Evolutionary conservation across 1,140 invertebrate genomes (phyloP), one percentile per base, ranked within the genome.

Genomic region (Brachionus angularis): DNA sequence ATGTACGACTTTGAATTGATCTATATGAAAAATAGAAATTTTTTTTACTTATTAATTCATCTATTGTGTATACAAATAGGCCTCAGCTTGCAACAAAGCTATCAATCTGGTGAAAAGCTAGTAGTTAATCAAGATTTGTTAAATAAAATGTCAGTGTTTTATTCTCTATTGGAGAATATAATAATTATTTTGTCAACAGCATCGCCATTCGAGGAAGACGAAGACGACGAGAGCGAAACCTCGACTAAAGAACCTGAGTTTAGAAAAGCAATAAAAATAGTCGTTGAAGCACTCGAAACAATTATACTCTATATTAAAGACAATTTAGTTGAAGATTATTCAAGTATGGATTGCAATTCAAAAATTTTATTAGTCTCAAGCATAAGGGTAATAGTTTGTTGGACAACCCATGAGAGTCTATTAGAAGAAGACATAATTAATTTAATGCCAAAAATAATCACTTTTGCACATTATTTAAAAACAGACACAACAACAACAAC

Each of bases 41-140:
- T 50, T 46, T 47, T 67, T 23, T 67, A 67, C n/a, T 33, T 67
- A n/a, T 31, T 67, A 33, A 50, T 67, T 25, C 62, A 67, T 50
- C 36, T 67, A n/a, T 14, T 67, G 16, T 67, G 62, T 14, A 67
- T 67, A 8, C 62, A 50, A 27, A 18, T 67, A 34, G 33, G 39
- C 2, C 21, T 50, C 1, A 67, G 29, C 47, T 50, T 67, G 25
- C 53, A 58, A n/a, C 34, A 58, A 39, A 25, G 49, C 14, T 52
- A 31, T 10, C 25, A 52, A 25, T 29, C 49, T 5, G 47, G 10
- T 50, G 21, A 42, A 42, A 10, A 34, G 25, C n/a, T 47, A 3
- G 16, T 21, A n/a, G 18, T 64, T 25, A 33, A 34, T 14, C 21
- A 67, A 27, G 62, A 3, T 21, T 0, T 47, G 18, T 10, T 29